Conservation (phyloP, 2,113 vertebrate species). For the Mellivora capensis region DNA sequence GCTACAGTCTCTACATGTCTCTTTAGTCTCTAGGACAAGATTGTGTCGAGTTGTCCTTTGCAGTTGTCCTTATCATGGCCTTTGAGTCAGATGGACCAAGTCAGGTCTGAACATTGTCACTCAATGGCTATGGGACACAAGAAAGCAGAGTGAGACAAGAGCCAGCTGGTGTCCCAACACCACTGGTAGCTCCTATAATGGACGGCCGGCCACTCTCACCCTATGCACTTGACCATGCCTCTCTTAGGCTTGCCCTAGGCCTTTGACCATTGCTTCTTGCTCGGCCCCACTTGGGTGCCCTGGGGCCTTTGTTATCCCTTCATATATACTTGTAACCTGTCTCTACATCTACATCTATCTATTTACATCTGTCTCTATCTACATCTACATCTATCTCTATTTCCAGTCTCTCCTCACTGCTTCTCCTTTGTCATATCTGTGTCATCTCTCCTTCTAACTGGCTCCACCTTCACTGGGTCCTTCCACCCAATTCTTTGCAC, state of each 20-base stretch:
- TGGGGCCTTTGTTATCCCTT: not conserved
- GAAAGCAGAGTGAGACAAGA: not conserved
- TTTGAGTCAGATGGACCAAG: not conserved
- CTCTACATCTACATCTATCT: not conserved
- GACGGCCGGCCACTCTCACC: not conserved
- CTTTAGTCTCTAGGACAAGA: too few species aligned
- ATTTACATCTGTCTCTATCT: not conserved
- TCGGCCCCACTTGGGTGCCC: not conserved
- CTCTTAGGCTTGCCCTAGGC: not conserved
- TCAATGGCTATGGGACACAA: not conserved
- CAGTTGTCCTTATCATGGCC: fast-evolving
- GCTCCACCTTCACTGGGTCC: fast-evolving
- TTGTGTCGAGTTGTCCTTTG: not conserved
- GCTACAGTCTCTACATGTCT: not conserved
- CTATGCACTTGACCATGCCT: not conserved
- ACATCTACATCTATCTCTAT: not conserved
- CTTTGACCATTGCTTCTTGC: not conserved
- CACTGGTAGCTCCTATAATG: too few species aligned
- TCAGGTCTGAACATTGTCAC: not conserved
- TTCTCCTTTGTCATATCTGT: not conserved
- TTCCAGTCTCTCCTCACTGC: fast-evolving
- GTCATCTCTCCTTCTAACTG: not conserved
- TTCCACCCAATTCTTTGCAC: not conserved
- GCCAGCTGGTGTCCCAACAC: not conserved
- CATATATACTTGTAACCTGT: not conserved